Conservation (phyloP, 2,113 vertebrate species). For the Numida meleagris region DNA sequence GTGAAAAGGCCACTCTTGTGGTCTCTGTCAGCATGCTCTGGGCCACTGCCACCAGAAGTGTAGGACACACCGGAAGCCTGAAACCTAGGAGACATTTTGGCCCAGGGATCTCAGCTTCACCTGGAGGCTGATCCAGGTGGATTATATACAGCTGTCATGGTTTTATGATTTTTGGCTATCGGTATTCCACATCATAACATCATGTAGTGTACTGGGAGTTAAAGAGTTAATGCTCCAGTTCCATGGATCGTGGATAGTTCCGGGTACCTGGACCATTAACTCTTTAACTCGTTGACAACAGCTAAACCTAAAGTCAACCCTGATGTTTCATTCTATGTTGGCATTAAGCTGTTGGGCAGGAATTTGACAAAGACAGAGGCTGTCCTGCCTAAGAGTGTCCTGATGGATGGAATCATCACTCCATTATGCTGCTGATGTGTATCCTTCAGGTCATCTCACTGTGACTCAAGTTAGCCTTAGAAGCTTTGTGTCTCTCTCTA, state of each 20-base stretch:
- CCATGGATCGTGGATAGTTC: too few relatives aligned
- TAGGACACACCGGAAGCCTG: background rate
- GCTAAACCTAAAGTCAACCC: background rate
- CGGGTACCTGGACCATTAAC: too few relatives aligned
- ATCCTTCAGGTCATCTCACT: background rate
- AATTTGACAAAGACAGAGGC: background rate
- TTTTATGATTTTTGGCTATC: too few relatives aligned
- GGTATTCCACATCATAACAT: too few relatives aligned
- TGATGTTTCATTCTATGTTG: background rate
- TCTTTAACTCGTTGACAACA: too few relatives aligned
- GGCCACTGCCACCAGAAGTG: background rate
- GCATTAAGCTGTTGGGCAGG: background rate
- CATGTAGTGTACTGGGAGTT: too few relatives aligned
- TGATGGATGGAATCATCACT: background rate
- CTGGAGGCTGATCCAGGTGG: background rate
- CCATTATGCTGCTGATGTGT: accelerated
- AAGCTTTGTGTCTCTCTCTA: background rate
- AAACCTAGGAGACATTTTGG: background rate
- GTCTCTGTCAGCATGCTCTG: background rate
- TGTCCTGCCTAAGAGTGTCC: background rate
- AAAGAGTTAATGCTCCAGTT: too few relatives aligned
- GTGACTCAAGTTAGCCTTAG: background rate
- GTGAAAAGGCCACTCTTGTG: background rate
- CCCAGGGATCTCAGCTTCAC: background rate
- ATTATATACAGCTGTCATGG: background rate